phyloP scores from a whole-genome alignment of 2,888 invertebrate genomes.

The Melanchra persicariae region DNA sequence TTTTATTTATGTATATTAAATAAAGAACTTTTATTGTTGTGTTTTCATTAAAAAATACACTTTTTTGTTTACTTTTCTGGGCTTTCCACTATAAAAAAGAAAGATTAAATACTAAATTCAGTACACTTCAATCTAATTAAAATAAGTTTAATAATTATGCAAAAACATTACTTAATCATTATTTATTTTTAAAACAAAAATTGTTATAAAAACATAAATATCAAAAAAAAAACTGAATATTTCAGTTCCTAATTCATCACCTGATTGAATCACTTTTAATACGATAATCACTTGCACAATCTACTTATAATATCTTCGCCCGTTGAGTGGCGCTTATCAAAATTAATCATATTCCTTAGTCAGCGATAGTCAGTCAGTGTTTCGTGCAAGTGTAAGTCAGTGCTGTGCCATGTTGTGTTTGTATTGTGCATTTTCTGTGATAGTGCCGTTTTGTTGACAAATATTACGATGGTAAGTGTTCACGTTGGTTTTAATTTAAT shows the following conservation, averaged over 20 bases:
- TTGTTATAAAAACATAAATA: conserved; percentile 15
- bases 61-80: too few relatives aligned
- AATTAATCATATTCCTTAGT: conserved; percentile 69
- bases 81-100: too few relatives aligned
- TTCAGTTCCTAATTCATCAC: conserved; percentile 68
- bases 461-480: conserved; percentile 66
- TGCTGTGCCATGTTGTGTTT: conserved; percentile 55
- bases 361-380: conserved; percentile 63
- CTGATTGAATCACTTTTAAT: conserved; percentile 70
- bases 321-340: conserved; percentile 82
- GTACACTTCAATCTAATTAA: too few relatives aligned
- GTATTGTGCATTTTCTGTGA: conserved; percentile 65
- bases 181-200: neutral
- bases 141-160: too few relatives aligned
- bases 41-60: too few relatives aligned
- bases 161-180: too few relatives aligned
- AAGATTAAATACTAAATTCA: too few relatives aligned
- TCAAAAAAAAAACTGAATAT: conserved; percentile 42
- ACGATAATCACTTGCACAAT: conserved; percentile 78
- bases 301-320: conserved; percentile 74
- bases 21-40: too few relatives aligned
- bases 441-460: conserved; percentile 60
- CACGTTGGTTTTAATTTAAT: neutral
- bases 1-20: too few relatives aligned
- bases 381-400: conserved; percentile 52